A percentile compares a stretch with the other conserved stretches of the same genome.
Conservation (phyloP, 2,113 vertebrate genomes). For the Aythya baeri region DNA sequence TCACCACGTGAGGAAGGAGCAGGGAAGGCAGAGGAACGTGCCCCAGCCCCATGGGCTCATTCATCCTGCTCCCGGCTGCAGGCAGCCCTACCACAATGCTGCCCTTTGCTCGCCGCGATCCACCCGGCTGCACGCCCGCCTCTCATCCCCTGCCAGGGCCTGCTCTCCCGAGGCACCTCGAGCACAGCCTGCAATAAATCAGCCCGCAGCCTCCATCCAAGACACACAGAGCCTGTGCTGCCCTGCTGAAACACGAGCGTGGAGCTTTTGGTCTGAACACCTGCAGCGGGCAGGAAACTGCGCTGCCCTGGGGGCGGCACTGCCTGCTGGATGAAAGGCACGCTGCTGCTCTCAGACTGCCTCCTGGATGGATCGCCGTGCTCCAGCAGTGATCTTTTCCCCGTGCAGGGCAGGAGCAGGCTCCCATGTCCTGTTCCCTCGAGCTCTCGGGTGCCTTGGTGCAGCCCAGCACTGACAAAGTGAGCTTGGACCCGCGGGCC, state of each 20-base stretch:
- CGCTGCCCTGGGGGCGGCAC: accelerated
- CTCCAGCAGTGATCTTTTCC: not conserved
- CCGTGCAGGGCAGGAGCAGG: not conserved
- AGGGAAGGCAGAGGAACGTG: slow-evolving; percentile 10
- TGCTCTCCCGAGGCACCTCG: slow-evolving; percentile 1
- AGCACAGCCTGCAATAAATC: slow-evolving; percentile 37
- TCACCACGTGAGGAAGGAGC: not conserved
- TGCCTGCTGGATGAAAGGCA: not conserved
- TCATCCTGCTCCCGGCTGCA: not conserved
- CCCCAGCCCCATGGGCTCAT: not conserved
- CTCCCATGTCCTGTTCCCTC: not conserved
- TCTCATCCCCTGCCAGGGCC: slow-evolving; percentile 59
- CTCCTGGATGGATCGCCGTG: not conserved
- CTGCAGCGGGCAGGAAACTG: not conserved
- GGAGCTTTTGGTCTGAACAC: slow-evolving; percentile 12
- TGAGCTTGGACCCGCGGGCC: not conserved
- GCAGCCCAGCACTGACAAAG: not conserved
- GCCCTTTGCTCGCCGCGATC: not conserved
- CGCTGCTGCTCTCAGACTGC: not conserved
- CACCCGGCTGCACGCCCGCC: not conserved
- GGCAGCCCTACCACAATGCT: not conserved
- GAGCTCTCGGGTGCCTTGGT: not conserved
- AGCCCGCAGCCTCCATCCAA: slow-evolving; percentile 48
- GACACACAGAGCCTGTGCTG: not conserved
- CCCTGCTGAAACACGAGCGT: not conserved